A percentile compares a stretch with the other conserved stretches of the same genome.
phyloP scores from a whole-genome alignment of 2,888 invertebrate species.

The Hirudinaria manillensis region DNA sequence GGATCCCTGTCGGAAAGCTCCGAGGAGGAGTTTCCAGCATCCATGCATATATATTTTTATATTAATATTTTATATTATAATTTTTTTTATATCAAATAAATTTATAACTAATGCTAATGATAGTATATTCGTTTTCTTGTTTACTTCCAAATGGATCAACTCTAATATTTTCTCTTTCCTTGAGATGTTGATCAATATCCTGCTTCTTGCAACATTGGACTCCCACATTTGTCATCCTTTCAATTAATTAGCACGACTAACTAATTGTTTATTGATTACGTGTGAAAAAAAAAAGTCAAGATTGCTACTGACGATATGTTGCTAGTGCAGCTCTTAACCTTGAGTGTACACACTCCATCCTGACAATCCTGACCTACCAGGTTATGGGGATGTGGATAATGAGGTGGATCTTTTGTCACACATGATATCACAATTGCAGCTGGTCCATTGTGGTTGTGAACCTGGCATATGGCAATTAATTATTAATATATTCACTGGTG shows the following conservation, averaged over 20 bases:
- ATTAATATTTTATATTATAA: background rate
- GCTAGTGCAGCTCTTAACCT: constrained; percentile 41
- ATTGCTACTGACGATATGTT: constrained; percentile 33
- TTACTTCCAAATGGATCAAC: constrained; percentile 91
- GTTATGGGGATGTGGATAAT: constrained; percentile 83
- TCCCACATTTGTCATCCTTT: constrained; percentile 76
- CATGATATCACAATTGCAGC: constrained; percentile 81
- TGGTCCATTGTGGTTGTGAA: constrained; percentile 72
- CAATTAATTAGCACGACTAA: background rate
- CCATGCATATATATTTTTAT: background rate
- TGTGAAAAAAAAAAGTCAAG: too few relatives aligned
- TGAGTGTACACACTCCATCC: constrained; percentile 79
- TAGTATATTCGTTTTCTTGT: constrained; percentile 45
- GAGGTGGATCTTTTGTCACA: constrained; percentile 82
- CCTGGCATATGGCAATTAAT: constrained; percentile 50
- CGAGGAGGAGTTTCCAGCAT: too few relatives aligned
- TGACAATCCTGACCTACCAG: constrained; percentile 89
- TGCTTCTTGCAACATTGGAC: constrained; percentile 93
- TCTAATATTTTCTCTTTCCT: constrained; percentile 71
- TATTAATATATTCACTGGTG: background rate
- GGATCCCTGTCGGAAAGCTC: too few relatives aligned
- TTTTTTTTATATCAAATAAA: background rate
- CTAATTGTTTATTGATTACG: too few relatives aligned
- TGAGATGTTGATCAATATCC: constrained; percentile 78
- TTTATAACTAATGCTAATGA: background rate